These are phyloP conservation scores for Ceratitis capitata DNA, from an alignment of 1,140 invertebrate species.

Conservation along the genomic window DNA sequence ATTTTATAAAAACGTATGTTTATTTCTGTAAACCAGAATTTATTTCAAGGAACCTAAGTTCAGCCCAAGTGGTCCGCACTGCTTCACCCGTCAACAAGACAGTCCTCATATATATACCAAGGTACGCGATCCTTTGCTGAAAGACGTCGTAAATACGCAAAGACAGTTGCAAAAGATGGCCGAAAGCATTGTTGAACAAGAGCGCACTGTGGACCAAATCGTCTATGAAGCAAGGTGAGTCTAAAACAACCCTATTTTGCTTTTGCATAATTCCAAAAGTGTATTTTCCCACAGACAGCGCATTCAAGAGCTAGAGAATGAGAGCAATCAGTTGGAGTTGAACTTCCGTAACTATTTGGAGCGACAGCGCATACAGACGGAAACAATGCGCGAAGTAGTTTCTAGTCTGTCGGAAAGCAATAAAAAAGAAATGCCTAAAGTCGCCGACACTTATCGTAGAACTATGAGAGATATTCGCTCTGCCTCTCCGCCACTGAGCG, in stretches of 20 bases:
- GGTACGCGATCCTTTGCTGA: background rate
- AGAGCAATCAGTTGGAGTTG: slow-evolving; percentile 58
- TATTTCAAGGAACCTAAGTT: background rate
- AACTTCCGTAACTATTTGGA: slow-evolving; percentile 57
- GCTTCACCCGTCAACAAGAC: background rate
- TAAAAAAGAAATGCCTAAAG: background rate
- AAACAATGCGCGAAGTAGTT: slow-evolving; percentile 37
- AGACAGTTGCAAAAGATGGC: slow-evolving; percentile 37
- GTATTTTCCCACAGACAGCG: slow-evolving; percentile 50
- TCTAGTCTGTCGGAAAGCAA: background rate
- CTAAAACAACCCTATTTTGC: background rate
- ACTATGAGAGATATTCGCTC: background rate
- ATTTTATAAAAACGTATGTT: background rate
- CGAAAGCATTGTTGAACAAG: slow-evolving; percentile 29
- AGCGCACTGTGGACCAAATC: slow-evolving; percentile 44
- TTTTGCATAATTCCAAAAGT: background rate
- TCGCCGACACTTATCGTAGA: background rate
- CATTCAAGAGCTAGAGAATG: slow-evolving; percentile 57
- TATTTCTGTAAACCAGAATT: background rate
- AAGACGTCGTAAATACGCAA: slow-evolving; percentile 19
- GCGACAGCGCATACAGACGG: slow-evolving; percentile 43
- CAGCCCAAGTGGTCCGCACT: background rate
- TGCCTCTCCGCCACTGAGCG: no score
- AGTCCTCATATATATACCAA: background rate
- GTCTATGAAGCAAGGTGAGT: slow-evolving; percentile 46